phyloP scores from a whole-genome alignment of 2,113 vertebrate genomes.

The Crypturellus undulatus region DNA sequence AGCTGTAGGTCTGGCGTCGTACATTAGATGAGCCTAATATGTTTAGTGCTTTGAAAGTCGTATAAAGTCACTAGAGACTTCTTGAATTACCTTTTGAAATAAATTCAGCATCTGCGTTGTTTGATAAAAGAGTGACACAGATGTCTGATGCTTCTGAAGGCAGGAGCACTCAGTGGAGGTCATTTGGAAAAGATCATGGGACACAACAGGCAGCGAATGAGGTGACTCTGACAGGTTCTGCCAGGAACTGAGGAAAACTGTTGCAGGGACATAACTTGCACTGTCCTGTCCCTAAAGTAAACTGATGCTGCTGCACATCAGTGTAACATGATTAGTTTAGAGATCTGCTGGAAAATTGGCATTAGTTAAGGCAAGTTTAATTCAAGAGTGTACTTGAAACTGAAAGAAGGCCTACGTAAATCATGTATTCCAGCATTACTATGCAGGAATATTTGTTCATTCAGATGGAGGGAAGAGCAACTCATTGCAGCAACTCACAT shows the following conservation, averaged over 20 bases:
- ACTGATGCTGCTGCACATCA: neutral
- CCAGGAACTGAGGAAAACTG: neutral
- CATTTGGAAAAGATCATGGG: neutral
- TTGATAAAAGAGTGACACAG: neutral
- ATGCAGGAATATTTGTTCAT: neutral
- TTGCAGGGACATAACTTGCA: neutral
- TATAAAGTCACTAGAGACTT: conserved; percentile 17
- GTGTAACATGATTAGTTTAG: neutral
- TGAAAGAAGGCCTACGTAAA: neutral
- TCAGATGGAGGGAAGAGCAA: neutral
- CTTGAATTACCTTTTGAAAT: conserved; percentile 29
- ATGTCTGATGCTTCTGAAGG: conserved; percentile 18
- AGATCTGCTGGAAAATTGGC: neutral
- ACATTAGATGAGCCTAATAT: conserved; percentile 21
- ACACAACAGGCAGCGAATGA: neutral
- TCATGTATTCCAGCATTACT: neutral
- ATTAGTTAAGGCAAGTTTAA: neutral
- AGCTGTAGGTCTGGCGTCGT: conserved; percentile 14
- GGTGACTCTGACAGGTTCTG: neutral
- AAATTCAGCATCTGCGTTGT: conserved; percentile 11
- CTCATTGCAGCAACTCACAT: neutral
- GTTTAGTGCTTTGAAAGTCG: conserved; percentile 43
- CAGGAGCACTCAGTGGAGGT: neutral
- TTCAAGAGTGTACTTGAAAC: neutral
- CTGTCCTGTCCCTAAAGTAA: neutral